Percentiles rank a stretch among this genome's conserved stretches.
Evolutionary conservation across 2,888 invertebrate genomes (phyloP).

Genomic region (Epistrophe grossulariae): DNA sequence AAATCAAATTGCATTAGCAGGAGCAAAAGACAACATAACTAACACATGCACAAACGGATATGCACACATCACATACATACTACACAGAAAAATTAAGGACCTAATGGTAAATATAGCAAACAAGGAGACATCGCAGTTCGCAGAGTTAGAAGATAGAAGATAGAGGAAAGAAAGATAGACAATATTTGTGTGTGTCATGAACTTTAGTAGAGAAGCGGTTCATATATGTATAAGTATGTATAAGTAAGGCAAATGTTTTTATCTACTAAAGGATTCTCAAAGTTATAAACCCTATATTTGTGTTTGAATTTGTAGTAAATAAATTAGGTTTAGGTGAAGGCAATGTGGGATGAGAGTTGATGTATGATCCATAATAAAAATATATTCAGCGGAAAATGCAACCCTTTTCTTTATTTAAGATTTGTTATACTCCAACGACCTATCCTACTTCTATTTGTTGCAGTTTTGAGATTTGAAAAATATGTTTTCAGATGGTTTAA

Average conservation of each 20-base stretch:
- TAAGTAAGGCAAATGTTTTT: background rate
- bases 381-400: no score
- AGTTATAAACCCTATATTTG: constrained; percentile 1
- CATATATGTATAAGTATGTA: background rate
- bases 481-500: no score
- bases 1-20: constrained; percentile 74
- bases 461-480: no score
- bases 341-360: no score
- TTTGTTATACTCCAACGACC: no score
- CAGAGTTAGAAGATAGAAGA: constrained; percentile 22
- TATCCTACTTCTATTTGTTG: no score
- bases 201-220: constrained; percentile 46
- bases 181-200: constrained; percentile 58
- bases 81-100: background rate
- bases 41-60: background rate
- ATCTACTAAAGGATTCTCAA: background rate
- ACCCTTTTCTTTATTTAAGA: no score
- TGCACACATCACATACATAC: constrained; percentile 7
- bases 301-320: constrained; percentile 1
- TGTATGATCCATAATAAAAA: no score
- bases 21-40: constrained; percentile 29
- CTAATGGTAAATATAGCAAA: constrained; percentile 37
- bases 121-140: constrained; percentile 44
- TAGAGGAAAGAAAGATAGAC: background rate
- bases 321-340: background rate